Percentiles rank a stretch among this genome's conserved stretches.
These are phyloP conservation scores for Manduca sexta DNA, from an alignment of 1,140 invertebrate genomes.

Conservation along the genomic window DNA sequence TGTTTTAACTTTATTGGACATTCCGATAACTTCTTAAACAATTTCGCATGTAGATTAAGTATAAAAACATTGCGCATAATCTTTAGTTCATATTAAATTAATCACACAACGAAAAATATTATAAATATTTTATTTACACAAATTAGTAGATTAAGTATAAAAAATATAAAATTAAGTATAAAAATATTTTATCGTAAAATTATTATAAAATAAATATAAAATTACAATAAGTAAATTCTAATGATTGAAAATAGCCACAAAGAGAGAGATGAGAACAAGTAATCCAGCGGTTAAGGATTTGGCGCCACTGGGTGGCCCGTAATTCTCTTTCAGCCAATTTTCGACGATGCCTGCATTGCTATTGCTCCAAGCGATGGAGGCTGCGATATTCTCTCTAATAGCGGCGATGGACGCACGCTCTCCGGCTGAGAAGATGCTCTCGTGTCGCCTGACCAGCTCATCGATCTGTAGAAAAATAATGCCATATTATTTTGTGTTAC, in stretches of 20 bases:
- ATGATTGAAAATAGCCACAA: slow-evolving; percentile 22
- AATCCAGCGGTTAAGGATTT: slow-evolving; percentile 33
- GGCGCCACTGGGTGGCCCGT: slow-evolving; percentile 26
- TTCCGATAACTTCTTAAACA: too few relatives aligned
- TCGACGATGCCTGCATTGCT: slow-evolving; percentile 35
- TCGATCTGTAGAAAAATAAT: slow-evolving; percentile 29
- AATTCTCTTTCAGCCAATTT: slow-evolving; percentile 38
- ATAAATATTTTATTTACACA: too few relatives aligned
- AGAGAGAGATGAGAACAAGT: slow-evolving; percentile 35
- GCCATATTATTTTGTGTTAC: too few relatives aligned
- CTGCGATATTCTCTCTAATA: slow-evolving; percentile 51
- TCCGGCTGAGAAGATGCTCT: slow-evolving; percentile 43
- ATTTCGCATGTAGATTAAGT: too few relatives aligned
- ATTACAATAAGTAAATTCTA: background rate
- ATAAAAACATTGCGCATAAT: too few relatives aligned
- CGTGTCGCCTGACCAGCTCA: slow-evolving; percentile 26
- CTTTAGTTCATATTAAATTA: too few relatives aligned
- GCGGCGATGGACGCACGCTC: slow-evolving; percentile 41
- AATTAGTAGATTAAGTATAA: too few relatives aligned
- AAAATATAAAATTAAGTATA: too few relatives aligned
- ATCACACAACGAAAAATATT: too few relatives aligned
- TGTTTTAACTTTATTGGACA: too few relatives aligned
- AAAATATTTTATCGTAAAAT: too few relatives aligned
- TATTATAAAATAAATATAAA: too few relatives aligned
- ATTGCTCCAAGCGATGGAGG: slow-evolving; percentile 42